A percentile compares a stretch with the other conserved stretches of the same genome.
These are phyloP conservation scores for Ormia ochracea DNA, from an alignment of 2,888 invertebrate species.

Conservation along the genomic window DNA sequence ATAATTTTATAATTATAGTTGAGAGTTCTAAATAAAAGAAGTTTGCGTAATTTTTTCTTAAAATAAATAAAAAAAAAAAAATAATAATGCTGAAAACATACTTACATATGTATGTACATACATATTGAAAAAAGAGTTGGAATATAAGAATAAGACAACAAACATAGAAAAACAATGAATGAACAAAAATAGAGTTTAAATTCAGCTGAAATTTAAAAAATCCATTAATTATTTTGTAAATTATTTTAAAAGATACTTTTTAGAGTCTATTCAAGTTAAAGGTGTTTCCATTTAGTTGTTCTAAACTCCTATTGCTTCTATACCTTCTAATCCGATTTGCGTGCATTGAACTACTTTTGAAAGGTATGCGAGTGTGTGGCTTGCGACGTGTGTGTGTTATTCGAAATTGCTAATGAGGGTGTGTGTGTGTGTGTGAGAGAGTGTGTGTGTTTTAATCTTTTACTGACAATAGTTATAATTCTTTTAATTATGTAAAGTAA, in stretches of 20 bases:
- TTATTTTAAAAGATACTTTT: neutral
- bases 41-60: slow-evolving; percentile 26
- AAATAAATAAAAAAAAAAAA: slow-evolving; percentile 24
- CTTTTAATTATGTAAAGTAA: slow-evolving; percentile 15
- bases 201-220: neutral
- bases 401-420: too few species aligned
- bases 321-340: slow-evolving; percentile 72
- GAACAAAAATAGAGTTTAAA: neutral
- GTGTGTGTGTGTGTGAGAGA: neutral
- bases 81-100: neutral
- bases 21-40: slow-evolving; percentile 14
- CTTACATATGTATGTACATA: neutral
- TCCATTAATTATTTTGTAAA: neutral
- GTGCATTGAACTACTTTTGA: slow-evolving; percentile 71
- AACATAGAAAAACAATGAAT: neutral
- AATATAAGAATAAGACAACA: neutral
- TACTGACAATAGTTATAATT: neutral
- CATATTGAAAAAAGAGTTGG: neutral
- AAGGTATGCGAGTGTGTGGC: neutral
- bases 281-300: slow-evolving; percentile 16
- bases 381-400: neutral
- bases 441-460: neutral
- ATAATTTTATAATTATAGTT: slow-evolving; percentile 29
- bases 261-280: neutral
- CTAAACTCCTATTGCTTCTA: slow-evolving; percentile 27